Evolutionary conservation across 1,140 invertebrate species (phyloP).

Genomic region (Diachasma alloeum): DNA sequence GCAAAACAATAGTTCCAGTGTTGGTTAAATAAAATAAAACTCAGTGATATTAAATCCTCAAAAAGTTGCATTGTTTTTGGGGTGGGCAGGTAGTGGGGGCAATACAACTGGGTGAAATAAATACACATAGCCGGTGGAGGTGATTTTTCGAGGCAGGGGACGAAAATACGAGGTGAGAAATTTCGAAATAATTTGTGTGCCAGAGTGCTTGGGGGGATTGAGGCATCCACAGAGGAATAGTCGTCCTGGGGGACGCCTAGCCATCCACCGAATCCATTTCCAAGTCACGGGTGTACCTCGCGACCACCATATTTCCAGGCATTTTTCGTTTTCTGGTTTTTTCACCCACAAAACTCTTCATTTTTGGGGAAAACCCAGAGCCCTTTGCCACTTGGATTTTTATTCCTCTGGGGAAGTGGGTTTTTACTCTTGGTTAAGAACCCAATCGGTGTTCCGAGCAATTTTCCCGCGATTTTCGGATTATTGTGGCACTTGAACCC

Average conservation of each 20-base stretch:
- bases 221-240: too few relatives aligned
- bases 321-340: background rate
- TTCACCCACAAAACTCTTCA: background rate
- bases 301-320: background rate
- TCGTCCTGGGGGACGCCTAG: background rate
- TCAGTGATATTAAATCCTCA: background rate
- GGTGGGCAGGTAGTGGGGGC: background rate
- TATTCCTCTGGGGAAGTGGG: background rate
- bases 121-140: background rate
- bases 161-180: background rate
- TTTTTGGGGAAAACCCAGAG: background rate
- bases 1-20: background rate
- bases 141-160: background rate
- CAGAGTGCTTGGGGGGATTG: background rate
- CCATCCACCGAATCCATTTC: background rate
- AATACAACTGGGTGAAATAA: conserved; percentile 7
- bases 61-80: conserved; percentile 15
- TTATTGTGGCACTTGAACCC: background rate
- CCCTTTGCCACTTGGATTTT: background rate
- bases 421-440: background rate
- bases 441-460: background rate
- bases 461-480: background rate
- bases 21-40: background rate
- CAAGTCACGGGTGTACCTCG: background rate
- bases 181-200: background rate